Conservation (phyloP, 2,113 vertebrate species). For the Charadrius vociferus region DNA sequence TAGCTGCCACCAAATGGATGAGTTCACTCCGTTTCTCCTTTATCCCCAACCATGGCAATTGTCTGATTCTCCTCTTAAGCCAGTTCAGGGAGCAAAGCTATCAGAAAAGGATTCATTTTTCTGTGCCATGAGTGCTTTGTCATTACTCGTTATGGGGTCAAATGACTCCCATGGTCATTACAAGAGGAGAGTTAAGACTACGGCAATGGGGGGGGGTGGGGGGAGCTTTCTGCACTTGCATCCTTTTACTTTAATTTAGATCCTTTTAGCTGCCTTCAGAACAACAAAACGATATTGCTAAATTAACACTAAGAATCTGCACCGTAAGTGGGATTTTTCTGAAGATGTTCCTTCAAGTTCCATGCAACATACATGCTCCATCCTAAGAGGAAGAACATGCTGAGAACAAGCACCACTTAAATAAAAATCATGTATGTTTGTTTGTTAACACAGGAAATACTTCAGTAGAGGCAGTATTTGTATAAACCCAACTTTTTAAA, state of each 20-base stretch:
- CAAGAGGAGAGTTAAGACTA: not conserved
- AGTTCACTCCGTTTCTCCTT: not conserved
- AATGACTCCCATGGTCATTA: not conserved
- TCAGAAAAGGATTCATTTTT: not conserved
- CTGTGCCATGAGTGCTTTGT: not conserved
- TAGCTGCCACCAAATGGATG: not conserved
- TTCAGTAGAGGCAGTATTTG: not conserved
- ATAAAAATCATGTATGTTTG: not conserved
- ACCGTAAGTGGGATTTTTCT: not conserved
- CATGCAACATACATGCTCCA: not conserved
- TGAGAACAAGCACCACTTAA: not conserved
- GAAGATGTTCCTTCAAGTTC: not conserved
- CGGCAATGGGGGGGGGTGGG: fast-evolving
- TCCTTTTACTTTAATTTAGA: not conserved
- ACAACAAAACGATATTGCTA: not conserved
- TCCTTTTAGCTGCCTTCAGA: not conserved
- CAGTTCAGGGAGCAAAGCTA: not conserved
- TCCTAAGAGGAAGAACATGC: not conserved
- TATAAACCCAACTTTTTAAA: not conserved
- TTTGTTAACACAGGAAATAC: not conserved
- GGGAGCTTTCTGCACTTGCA: not conserved
- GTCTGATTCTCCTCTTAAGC: not conserved
- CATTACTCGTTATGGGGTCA: not conserved
- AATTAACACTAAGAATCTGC: not conserved
- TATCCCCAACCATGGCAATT: not conserved